Base-by-base conservation (phyloP, 2,113 vertebrate species). In the Agelaius phoeniceus region DNA sequence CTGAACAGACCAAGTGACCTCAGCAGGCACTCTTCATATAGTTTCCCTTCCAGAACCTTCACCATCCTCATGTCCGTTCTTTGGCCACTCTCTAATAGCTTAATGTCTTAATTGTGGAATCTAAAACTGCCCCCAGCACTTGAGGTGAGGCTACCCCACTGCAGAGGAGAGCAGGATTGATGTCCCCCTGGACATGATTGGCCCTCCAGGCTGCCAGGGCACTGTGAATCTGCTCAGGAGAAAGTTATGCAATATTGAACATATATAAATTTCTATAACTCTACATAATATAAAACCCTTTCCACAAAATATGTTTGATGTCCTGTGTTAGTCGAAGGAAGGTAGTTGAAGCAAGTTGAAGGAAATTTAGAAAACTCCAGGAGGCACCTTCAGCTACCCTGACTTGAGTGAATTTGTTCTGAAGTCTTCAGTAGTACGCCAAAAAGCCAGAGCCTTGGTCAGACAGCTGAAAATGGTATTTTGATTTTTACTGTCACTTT, bases 81-180 rank as follows among this genome's bases (percentile, higher is more conserved):
- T 69, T 51, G 44, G 12, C 5, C 30, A 28, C 11, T 20, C n/a
- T 48, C 5, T 41, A 49, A 49, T 3, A 41, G 28, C 24, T 41
- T 23, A 4, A 28, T 59, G 15, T 28, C 44, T 28, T 82, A 23
- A 7, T 19, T 39, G 23, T 33, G 28, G 14, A 9, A 22, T 13
- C 4, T 17, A 49, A 49, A 59, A 28, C 30, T 69, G 15, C 8
- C 7, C n/a, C 28, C 28, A 81, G 43, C 4, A 5, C 22, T 59
- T 0, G 2, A 26, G 30, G 5, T 48, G n/a, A 22, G 43, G 28
- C 43, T 2, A 2, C 13, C 13, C 28, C 52, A 48, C 23, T 17
- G 10, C 35, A 69, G 65, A 28, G 28, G 18, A 59, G 43, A 48
- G 22, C 2, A 1, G 24, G 18, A 51, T 7, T 33, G 28, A 59